Evolutionary conservation across 2,888 invertebrate species (phyloP).

Genomic region (Rhaphigaster nebulosa): DNA sequence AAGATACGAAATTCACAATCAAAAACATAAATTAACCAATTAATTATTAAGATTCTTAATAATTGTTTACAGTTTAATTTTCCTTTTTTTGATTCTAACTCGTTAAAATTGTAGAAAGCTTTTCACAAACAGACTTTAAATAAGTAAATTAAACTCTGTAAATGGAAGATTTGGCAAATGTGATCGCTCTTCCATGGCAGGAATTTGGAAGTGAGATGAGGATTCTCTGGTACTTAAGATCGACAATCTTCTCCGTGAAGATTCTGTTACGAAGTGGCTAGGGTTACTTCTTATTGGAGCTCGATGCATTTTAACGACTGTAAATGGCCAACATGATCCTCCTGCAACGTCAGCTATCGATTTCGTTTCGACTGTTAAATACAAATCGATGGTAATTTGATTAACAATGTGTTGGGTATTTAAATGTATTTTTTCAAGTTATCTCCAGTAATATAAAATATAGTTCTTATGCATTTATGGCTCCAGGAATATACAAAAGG

Average conservation of each 20-base stretch:
- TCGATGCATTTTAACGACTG: background rate
- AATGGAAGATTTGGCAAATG: background rate
- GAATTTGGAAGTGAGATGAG: slow-evolving; percentile 15
- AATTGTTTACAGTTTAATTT: no score
- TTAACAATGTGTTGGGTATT: background rate
- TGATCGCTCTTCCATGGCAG: background rate
- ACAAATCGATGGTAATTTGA: background rate
- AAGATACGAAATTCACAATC: no score
- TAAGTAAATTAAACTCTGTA: background rate
- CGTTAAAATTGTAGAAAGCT: no score
- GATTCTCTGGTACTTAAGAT: background rate
- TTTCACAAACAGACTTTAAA: background rate
- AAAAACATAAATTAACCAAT: no score
- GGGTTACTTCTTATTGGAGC: background rate
- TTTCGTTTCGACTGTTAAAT: background rate
- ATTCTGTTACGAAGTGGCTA: background rate
- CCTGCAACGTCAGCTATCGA: background rate
- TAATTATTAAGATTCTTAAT: no score
- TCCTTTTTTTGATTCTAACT: no score
- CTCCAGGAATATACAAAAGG: no score
- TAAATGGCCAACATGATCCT: background rate
- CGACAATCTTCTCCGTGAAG: background rate
- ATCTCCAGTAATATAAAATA: no score
- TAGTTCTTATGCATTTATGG: no score
- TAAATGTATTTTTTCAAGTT: no score